Base-by-base conservation (phyloP, 2,797 vertebrate species). In the Synaphobranchus kaupii region DNA sequence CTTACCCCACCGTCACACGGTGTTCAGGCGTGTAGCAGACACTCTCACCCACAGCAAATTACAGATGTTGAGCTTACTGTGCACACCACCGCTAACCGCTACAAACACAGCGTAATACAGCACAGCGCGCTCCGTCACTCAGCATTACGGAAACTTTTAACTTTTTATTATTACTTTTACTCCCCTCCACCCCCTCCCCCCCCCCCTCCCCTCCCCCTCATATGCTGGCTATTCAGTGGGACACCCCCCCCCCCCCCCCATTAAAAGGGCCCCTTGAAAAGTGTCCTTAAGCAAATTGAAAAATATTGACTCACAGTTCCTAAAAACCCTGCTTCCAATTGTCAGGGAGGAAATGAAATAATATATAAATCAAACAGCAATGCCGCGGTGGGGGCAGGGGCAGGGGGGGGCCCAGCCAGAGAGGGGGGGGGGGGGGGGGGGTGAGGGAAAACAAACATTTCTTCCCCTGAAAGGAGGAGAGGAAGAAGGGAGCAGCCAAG, bases 291-390 rank as follows among this genome's bases (percentile, higher is more conserved):
- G 95, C 94, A 96, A 96, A 96, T 94, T 73, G 91, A 94, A 94
- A 95, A 96, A 94, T 94, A 95, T 92, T 92, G 94, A 95, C 92
- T 96, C 95, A 94, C 92, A 95, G 93, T 95, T 90, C 93, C 94
- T 86, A 81, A 89, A 92, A 93, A 92, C 87, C 93, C 96, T 96
- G 96, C 94, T 96, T 97, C 94, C 93, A 96, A 96, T 97, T 97
- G 95, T 96, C 93, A 93, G 94, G 91, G 94, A 97, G 97, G 96
- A 98, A 98, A 97, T 98, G 92, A 97, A 97, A 97, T 97, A 97
- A 97, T 96, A 94, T 96, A 96, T 96, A 97, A 97, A 97, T 97
- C 96, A 97, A 97, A 96, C 89, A 90, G 86, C 88, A 92, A 94
- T 95, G 96, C 94, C 25, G 88, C 28, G 20, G 25, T 0, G 20